Conservation (phyloP, 2,888 invertebrate species). For the Tricholauxania praeusta region DNA sequence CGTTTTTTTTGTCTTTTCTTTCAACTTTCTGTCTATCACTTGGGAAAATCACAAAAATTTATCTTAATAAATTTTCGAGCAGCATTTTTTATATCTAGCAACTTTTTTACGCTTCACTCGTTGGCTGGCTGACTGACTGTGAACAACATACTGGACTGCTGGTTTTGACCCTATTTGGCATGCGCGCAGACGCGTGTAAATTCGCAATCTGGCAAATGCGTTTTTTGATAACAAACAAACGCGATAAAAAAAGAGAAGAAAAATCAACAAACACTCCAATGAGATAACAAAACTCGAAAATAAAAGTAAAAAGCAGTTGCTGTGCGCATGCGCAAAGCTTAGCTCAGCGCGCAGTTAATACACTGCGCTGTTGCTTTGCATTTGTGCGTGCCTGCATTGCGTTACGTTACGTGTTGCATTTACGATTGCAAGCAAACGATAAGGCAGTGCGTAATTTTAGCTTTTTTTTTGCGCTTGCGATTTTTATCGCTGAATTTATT, state of each 20-base stretch:
- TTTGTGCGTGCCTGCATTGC: slow-evolving; percentile 4
- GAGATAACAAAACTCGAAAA: neutral
- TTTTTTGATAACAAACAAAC: neutral
- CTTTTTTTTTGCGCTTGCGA: slow-evolving; percentile 14
- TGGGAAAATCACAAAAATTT: neutral
- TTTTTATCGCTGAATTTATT: slow-evolving; percentile 30
- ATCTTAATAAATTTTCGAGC: neutral
- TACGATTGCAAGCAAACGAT: slow-evolving; percentile 16
- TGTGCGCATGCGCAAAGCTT: slow-evolving; percentile 13
- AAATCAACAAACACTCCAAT: neutral
- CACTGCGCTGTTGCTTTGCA: neutral
- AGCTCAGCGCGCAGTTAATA: neutral
- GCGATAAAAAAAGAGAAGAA: neutral
- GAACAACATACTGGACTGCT: neutral
- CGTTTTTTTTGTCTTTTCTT: neutral
- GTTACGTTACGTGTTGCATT: slow-evolving; percentile 6
- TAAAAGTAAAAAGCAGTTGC: slow-evolving; percentile 5
- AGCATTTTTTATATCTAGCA: neutral
- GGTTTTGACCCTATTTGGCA: slow-evolving; percentile 27
- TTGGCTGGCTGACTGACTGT: neutral
- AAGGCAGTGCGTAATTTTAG: slow-evolving; percentile 23
- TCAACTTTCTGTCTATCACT: neutral
- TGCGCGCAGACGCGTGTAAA: slow-evolving; percentile 21
- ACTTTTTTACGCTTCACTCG: neutral
- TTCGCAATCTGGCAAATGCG: slow-evolving; percentile 31